These are phyloP conservation scores for Aphaenogaster ashmeadi DNA, from an alignment of 1,140 invertebrate species.

Conservation along the genomic window DNA sequence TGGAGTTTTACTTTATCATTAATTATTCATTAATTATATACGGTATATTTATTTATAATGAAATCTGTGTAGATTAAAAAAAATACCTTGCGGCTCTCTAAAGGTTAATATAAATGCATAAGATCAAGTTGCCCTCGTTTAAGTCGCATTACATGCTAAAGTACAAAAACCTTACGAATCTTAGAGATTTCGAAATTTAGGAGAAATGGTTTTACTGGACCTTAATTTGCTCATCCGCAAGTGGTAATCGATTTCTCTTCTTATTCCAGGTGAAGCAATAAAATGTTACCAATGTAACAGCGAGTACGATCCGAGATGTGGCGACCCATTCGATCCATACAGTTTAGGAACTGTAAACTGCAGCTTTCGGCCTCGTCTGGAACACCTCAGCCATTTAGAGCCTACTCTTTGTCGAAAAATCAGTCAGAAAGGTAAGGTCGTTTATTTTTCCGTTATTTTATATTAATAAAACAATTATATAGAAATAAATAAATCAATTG, in stretches of 20 bases:
- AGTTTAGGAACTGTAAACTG: constrained; percentile 94
- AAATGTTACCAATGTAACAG: constrained; percentile 95
- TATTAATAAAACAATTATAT: too few relatives aligned
- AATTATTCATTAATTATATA: too few relatives aligned
- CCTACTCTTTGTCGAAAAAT: constrained; percentile 93
- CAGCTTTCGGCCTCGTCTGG: constrained; percentile 90
- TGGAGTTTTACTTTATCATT: too few relatives aligned
- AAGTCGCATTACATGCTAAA: background rate
- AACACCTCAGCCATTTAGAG: constrained; percentile 89
- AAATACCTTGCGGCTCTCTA: too few relatives aligned
- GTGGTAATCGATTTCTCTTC: background rate
- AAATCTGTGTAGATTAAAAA: too few relatives aligned
- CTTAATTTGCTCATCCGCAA: background rate
- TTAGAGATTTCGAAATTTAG: background rate
- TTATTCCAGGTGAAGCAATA: constrained; percentile 87
- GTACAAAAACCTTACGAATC: background rate
- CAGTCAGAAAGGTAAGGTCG: constrained; percentile 89
- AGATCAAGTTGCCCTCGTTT: background rate
- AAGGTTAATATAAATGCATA: background rate
- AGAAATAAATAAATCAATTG: too few relatives aligned
- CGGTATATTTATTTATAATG: too few relatives aligned
- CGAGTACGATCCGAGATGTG: constrained; percentile 94
- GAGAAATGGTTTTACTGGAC: background rate
- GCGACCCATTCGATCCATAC: constrained; percentile 94
- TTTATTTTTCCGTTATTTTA: background rate